A percentile compares a stretch with the other conserved stretches of the same genome.
These are phyloP conservation scores for Oscarella lobularis DNA, from an alignment of 37 sponge, comb jelly and placozoan genomes.

Conservation along the genomic window DNA sequence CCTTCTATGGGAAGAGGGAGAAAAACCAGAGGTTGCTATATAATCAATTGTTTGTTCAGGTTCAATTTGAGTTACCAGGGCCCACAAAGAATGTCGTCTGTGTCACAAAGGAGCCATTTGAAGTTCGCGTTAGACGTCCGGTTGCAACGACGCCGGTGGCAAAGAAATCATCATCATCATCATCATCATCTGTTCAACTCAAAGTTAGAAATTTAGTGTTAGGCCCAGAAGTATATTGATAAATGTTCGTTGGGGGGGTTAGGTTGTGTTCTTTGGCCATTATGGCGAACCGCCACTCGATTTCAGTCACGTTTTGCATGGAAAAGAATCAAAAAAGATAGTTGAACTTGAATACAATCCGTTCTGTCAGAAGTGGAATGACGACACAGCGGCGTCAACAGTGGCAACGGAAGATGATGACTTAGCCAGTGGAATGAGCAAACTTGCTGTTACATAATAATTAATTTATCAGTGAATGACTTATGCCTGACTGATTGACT, in stretches of 20 bases:
- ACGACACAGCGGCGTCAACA: too few relatives aligned
- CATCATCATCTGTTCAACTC: too few relatives aligned
- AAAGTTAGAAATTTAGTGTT: not conserved
- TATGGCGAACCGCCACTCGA: conserved; percentile 38
- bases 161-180: too few relatives aligned
- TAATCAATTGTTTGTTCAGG: not conserved
- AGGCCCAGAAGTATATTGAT: not conserved
- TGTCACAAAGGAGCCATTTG: conserved; percentile 4
- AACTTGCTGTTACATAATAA: too few relatives aligned
- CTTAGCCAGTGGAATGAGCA: too few relatives aligned
- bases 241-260: conserved; percentile 5
- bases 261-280: conserved; percentile 21
- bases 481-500: too few relatives aligned
- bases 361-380: conserved; percentile 40
- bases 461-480: too few relatives aligned
- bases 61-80: not conserved
- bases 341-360: conserved; percentile 23
- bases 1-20: too few relatives aligned
- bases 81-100: not conserved
- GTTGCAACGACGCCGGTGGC: too few relatives aligned
- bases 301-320: conserved; percentile 6
- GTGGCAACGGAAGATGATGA: too few relatives aligned
- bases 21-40: not conserved
- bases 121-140: too few relatives aligned
- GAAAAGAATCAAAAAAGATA: conserved; percentile 10